phyloP scores from a whole-genome alignment of 2,797 vertebrate genomes.

The Gymnodraco acuticeps region DNA sequence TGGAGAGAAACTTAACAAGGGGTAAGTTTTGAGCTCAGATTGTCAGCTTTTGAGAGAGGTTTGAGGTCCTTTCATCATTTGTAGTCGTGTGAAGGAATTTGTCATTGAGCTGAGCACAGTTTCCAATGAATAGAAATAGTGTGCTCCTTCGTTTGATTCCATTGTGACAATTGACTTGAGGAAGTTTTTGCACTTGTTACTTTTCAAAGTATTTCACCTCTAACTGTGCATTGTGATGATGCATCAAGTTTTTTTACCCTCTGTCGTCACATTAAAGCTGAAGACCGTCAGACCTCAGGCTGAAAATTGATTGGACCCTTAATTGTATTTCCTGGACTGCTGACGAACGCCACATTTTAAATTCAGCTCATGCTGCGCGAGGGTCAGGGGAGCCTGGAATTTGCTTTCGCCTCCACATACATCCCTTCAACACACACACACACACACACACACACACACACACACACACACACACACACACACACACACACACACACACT shows the following conservation, averaged over 20 bases:
- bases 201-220: slow-evolving; percentile 33
- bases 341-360: slow-evolving; percentile 61
- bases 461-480: no score
- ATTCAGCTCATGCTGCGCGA: slow-evolving; percentile 56
- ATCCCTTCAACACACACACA: slow-evolving; percentile 4
- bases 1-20: slow-evolving; percentile 56
- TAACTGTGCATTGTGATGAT: slow-evolving; percentile 42
- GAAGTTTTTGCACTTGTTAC: slow-evolving; percentile 29
- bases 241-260: slow-evolving; percentile 43
- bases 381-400: slow-evolving; percentile 67
- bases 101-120: slow-evolving; percentile 29
- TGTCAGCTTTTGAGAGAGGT: slow-evolving; percentile 25
- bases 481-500: no score
- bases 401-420: slow-evolving; percentile 54
- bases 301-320: slow-evolving; percentile 74
- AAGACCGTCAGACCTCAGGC: slow-evolving; percentile 54
- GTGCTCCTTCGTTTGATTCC: slow-evolving; percentile 23
- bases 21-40: slow-evolving; percentile 59
- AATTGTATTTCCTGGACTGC: slow-evolving; percentile 76
- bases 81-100: slow-evolving; percentile 50
- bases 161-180: slow-evolving; percentile 34
- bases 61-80: slow-evolving; percentile 49
- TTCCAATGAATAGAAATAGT: slow-evolving; percentile 19
- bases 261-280: slow-evolving; percentile 10
- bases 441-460: background rate